Evolutionary conservation across 2,888 invertebrate genomes (phyloP).

Genomic region (Loripinus fragilis): DNA sequence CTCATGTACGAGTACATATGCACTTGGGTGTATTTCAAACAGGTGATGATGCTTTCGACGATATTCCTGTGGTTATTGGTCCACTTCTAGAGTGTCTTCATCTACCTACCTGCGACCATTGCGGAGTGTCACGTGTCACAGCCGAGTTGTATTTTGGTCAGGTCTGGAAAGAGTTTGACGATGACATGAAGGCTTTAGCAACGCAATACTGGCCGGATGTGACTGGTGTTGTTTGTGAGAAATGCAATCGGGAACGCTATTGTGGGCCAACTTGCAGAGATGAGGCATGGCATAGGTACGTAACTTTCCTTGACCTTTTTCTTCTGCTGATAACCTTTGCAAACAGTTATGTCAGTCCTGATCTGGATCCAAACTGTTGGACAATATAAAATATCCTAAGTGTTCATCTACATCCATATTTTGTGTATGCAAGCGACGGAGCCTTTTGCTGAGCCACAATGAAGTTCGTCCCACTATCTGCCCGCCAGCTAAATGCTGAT

Average conservation of each 20-base stretch:
- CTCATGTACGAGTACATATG: no score
- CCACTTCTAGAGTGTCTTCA: constrained; percentile 92
- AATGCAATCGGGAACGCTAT: constrained; percentile 74
- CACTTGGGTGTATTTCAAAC: no score
- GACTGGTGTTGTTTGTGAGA: constrained; percentile 61
- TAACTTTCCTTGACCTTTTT: no score
- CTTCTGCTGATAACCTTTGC: no score
- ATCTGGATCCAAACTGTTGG: no score
- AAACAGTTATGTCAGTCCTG: no score
- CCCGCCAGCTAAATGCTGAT: no score
- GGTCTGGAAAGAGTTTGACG: constrained; percentile 53
- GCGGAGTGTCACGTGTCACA: constrained; percentile 94
- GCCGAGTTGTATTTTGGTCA: constrained; percentile 87
- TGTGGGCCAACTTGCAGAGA: constrained; percentile 87
- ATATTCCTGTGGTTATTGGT: constrained; percentile 93
- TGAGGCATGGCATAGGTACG: constrained; percentile 86
- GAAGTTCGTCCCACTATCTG: no score
- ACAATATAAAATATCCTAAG: no score
- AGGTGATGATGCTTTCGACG: constrained; percentile 93
- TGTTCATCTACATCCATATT: no score
- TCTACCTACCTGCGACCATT: constrained; percentile 92
- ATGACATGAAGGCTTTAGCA: constrained; percentile 52
- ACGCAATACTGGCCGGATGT: constrained; percentile 74
- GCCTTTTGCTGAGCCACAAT: no score
- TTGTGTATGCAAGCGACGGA: no score